Percentiles rank a stretch among this genome's conserved stretches.
phyloP scores from a whole-genome alignment of 2,113 vertebrate species.

The Colaptes auratus region DNA sequence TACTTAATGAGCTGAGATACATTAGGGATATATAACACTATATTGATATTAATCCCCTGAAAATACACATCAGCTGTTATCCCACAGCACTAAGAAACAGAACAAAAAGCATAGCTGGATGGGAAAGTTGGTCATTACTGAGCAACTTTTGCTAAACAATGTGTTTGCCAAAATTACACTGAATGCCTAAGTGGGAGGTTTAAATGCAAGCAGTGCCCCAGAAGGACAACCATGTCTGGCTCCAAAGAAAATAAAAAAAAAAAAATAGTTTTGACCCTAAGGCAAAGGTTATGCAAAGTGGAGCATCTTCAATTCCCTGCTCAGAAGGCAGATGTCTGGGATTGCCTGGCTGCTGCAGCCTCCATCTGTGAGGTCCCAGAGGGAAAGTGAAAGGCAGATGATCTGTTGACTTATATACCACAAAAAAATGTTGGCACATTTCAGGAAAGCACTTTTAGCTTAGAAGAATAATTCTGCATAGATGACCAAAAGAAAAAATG shows the following conservation, averaged over 20 bases:
- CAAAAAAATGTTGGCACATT: neutral
- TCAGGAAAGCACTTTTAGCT: neutral
- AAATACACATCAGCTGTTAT: neutral
- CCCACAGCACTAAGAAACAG: neutral
- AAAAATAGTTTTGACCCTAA: neutral
- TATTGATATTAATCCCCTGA: constrained; percentile 3
- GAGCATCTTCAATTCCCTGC: neutral
- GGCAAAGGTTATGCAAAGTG: neutral
- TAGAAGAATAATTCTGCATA: neutral
- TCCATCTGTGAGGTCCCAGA: neutral
- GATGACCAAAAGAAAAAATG: neutral
- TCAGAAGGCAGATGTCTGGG: constrained; percentile 1
- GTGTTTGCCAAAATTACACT: neutral
- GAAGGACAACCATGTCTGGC: neutral
- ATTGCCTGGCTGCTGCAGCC: accelerated
- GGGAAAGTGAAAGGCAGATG: neutral
- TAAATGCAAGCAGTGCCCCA: neutral
- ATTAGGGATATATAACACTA: neutral
- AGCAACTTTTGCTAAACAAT: neutral
- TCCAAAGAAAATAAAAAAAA: neutral
- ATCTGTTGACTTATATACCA: neutral
- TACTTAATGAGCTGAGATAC: constrained; percentile 30
- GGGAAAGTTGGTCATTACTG: neutral
- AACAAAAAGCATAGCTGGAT: neutral
- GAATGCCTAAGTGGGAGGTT: neutral